Base-by-base conservation (phyloP, 2,888 invertebrate genomes). In the Fragum whitleyi region DNA sequence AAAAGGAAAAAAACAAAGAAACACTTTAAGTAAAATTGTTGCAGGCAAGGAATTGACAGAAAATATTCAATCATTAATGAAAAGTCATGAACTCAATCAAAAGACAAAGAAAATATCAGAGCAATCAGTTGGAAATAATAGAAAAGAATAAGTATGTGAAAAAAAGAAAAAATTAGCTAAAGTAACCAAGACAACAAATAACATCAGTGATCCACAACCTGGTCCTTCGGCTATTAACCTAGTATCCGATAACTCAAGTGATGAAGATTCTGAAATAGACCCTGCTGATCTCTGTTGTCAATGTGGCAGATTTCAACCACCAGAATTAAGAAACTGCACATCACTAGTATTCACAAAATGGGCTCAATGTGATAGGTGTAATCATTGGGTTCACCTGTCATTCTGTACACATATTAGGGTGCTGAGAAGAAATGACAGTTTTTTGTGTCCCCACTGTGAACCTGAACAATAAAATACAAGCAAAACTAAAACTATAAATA, bases 221-320 rank as follows among this genome's bases (percentile, higher is more conserved):
- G 53, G n/a, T n/a, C 53, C 53, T 53, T 53, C 53, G 3, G n/a
- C 53, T 21, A 53, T 53, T n/a, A 53, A 53, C n/a, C 53, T 53
- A 19, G 7, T 53, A 23, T 23, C n/a, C n/a, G n/a, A n/a, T 53
- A n/a, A 14, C 6, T 53, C n/a, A 36, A 36, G 32, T 53, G n/a
- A 53, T 1, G 1, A 23, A 21, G 16, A 53, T 21, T n/a, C 53
- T 14, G 53, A 53, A 21, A 53, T 53, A 53, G 53, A 3, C 23
- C n/a, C 53, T 53, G n/a, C n/a, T n/a, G n/a, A n/a, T n/a, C n/a
- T n/a, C n/a, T n/a, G n/a, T n/a, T n/a, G n/a, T n/a, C n/a, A n/a
- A n/a, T n/a, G n/a, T n/a, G n/a, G n/a, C n/a, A n/a, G n/a, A n/a
- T n/a, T 53, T 53, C 53, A 53, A 23, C 53, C 53, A 53, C 7